These are phyloP conservation scores for Apotomis turbidana DNA, from an alignment of 2,888 invertebrate genomes.

Conservation along the genomic window DNA sequence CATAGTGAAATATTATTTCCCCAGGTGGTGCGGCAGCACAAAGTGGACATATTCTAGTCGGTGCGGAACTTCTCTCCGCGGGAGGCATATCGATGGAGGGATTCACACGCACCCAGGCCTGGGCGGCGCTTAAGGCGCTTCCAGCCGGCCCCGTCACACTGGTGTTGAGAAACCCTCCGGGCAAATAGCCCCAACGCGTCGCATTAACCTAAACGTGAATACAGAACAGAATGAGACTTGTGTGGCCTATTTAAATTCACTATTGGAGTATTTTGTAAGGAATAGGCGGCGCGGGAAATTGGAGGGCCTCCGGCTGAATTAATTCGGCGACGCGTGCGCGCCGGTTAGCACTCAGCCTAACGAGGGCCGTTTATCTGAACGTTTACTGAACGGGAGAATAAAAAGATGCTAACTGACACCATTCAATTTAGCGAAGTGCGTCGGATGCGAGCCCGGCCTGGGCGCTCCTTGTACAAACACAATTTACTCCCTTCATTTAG, in stretches of 20 bases:
- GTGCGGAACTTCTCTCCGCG: conserved; percentile 93
- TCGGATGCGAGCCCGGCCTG: conserved; percentile 48
- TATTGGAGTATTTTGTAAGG: conserved; percentile 39
- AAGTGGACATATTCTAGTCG: conserved; percentile 91
- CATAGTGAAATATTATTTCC: conserved; percentile 45
- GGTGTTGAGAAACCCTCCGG: conserved; percentile 69
- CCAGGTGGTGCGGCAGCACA: conserved; percentile 95
- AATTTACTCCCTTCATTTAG: conserved; percentile 61
- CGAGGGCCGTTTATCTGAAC: conserved; percentile 57
- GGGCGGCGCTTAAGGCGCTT: conserved; percentile 95
- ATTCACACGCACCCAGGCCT: conserved; percentile 96
- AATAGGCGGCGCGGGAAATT: conserved; percentile 42
- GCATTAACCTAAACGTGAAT: conserved; percentile 39
- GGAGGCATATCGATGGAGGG: conserved; percentile 91
- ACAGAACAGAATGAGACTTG: conserved; percentile 31
- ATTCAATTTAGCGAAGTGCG: conserved; percentile 58
- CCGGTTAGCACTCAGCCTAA: conserved; percentile 54
- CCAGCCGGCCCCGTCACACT: conserved; percentile 92
- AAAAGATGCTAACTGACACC: conserved; percentile 56
- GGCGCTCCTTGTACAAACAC: conserved; percentile 49
- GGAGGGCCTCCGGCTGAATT: conserved; percentile 51
- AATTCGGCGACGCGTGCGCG: conserved; percentile 51
- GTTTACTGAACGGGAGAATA: conserved; percentile 53
- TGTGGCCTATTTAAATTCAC: conserved; percentile 42
- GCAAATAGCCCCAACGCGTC: conserved; percentile 28